Evolutionary conservation across 1,140 invertebrate genomes (phyloP).

Genomic region (Sinonovacula constricta): DNA sequence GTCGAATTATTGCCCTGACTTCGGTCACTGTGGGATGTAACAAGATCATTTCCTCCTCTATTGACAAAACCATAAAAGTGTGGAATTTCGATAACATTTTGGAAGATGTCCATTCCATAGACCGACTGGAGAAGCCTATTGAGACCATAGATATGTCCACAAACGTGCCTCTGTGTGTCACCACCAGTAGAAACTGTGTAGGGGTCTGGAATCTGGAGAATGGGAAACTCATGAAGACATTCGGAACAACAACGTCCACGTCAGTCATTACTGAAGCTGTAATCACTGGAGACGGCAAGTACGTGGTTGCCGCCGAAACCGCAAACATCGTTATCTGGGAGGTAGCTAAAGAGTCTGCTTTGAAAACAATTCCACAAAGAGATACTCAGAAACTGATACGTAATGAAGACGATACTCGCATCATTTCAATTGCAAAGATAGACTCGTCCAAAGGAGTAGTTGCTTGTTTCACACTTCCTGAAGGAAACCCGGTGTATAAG

Average conservation of each 20-base stretch:
- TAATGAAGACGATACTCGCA: slow-evolving; percentile 89
- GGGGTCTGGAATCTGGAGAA: slow-evolving; percentile 96
- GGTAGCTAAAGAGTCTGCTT: slow-evolving; percentile 88
- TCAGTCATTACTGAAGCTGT: slow-evolving; percentile 93
- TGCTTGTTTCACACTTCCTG: slow-evolving; percentile 66
- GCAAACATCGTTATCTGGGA: slow-evolving; percentile 96
- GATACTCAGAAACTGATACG: slow-evolving; percentile 92
- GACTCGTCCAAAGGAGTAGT: slow-evolving; percentile 61
- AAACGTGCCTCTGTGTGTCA: slow-evolving; percentile 70
- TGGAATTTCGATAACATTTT: slow-evolving; percentile 99
- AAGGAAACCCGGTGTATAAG: slow-evolving; percentile 87
- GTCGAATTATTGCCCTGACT: slow-evolving; percentile 94
- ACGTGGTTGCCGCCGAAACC: slow-evolving; percentile 93
- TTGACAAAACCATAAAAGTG: slow-evolving; percentile 98
- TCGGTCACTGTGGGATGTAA: slow-evolving; percentile 91
- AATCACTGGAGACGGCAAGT: slow-evolving; percentile 89
- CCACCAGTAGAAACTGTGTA: slow-evolving; percentile 87
- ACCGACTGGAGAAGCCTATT: slow-evolving; percentile 96
- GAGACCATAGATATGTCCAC: slow-evolving; percentile 85
- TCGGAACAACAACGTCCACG: slow-evolving; percentile 94
- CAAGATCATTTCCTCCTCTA: slow-evolving; percentile 96
- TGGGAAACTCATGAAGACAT: slow-evolving; percentile 88
- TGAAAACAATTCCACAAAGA: slow-evolving; percentile 85
- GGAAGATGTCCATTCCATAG: slow-evolving; percentile 97
- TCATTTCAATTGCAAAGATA: slow-evolving; percentile 87